Conservation (phyloP, 2,113 vertebrate species). For the Chrysochloris asiatica region DNA sequence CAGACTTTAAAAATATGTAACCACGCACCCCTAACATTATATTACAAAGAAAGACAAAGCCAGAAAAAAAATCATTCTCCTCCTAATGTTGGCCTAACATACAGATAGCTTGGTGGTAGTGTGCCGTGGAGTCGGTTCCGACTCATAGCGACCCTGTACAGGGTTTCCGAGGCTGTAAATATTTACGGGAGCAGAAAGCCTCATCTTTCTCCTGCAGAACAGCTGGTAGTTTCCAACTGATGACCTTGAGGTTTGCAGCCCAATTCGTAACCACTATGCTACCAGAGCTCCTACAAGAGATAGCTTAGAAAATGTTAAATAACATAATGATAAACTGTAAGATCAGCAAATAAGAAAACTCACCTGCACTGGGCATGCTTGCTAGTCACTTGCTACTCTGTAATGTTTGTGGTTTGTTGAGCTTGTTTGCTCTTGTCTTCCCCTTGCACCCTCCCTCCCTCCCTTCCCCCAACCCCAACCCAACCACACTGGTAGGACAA, state of each 20-base stretch:
- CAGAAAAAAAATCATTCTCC: slow-evolving; percentile 29
- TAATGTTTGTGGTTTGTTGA: not conserved
- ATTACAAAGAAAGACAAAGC: not conserved
- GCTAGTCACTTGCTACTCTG: not conserved
- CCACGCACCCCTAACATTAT: not conserved
- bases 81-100: not conserved
- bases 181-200: too few relatives aligned
- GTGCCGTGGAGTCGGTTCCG: too few relatives aligned
- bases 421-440: slow-evolving; percentile 6
- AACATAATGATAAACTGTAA: slow-evolving; percentile 25
- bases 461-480: not conserved
- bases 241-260: too few relatives aligned
- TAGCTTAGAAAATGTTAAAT: not conserved
- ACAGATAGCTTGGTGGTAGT: too few relatives aligned
- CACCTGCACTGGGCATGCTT: slow-evolving; percentile 50
- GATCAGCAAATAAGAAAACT: slow-evolving; percentile 43
- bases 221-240: too few relatives aligned
- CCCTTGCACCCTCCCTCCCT: not conserved
- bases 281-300: too few relatives aligned
- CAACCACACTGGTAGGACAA: not conserved
- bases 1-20: not conserved
- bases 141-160: too few relatives aligned
- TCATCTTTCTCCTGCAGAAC: too few relatives aligned
- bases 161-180: too few relatives aligned
- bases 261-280: too few relatives aligned